Conservation (phyloP, 2,888 invertebrate species). For the Drosophila flavopinicola region DNA sequence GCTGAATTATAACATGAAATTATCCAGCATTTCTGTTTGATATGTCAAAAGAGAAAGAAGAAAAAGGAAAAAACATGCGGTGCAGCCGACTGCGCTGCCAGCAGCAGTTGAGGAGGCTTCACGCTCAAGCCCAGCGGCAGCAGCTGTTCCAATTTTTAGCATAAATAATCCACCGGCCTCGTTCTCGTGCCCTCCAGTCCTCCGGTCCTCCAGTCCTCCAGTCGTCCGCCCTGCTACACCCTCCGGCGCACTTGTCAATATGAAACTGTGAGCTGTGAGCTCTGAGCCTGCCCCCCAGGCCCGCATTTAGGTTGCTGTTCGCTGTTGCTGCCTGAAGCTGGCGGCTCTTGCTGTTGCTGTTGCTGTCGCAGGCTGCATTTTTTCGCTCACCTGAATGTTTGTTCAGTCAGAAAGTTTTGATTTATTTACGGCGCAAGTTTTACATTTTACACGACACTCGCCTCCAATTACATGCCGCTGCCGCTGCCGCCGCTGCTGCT, state of each 20-base stretch:
- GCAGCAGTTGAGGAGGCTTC: constrained; percentile 37
- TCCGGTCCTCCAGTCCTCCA: constrained; percentile 8
- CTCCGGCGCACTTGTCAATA: constrained; percentile 69
- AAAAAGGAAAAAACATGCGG: constrained; percentile 10
- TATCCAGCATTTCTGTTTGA: constrained; percentile 14
- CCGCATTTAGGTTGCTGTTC: constrained; percentile 54
- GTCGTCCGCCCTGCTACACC: not conserved
- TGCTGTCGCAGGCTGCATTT: constrained; percentile 67
- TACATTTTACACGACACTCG: constrained; percentile 81
- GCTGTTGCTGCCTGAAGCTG: constrained; percentile 28
- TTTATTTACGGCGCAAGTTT: constrained; percentile 80
- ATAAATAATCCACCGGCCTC: constrained; percentile 70
- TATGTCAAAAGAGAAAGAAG: not conserved
- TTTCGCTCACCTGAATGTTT: constrained; percentile 80
- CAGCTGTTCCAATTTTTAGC: constrained; percentile 78
- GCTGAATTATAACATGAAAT: constrained; percentile 14
- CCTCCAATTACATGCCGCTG: constrained; percentile 79
- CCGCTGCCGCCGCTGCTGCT: constrained; percentile 69
- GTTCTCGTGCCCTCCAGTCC: constrained; percentile 36
- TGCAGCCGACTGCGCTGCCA: constrained; percentile 7
- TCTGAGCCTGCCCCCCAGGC: constrained; percentile 15
- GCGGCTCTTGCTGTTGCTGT: constrained; percentile 51
- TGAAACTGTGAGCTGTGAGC: constrained; percentile 55
- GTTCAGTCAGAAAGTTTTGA: constrained; percentile 81
- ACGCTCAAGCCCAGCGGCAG: constrained; percentile 42